Evolutionary conservation across 2,797 vertebrate genomes (phyloP).

Genomic region (Melanotaenia parkinsoni): DNA sequence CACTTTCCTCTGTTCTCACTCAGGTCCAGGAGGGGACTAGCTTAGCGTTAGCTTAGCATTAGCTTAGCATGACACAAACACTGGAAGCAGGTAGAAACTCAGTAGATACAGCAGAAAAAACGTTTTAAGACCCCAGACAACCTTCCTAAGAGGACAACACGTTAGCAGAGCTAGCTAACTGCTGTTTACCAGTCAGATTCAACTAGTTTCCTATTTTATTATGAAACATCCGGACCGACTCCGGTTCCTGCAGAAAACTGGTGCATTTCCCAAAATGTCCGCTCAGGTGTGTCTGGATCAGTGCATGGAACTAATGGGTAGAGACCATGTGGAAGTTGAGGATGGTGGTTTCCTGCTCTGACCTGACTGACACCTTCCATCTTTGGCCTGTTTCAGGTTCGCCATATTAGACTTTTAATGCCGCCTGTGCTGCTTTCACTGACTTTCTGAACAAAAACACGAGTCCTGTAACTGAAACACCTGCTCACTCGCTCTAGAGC

Average conservation of each 20-base stretch:
- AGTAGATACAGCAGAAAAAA: not conserved
- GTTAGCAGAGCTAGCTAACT: too few relatives aligned
- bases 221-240: too few relatives aligned
- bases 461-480: constrained; percentile 94
- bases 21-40: too few relatives aligned
- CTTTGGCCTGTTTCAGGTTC: constrained; percentile 98
- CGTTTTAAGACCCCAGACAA: not conserved
- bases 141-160: constrained; percentile 1
- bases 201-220: too few relatives aligned
- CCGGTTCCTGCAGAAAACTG: not conserved
- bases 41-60: too few relatives aligned
- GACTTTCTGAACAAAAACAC: constrained; percentile 86
- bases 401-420: constrained; percentile 93
- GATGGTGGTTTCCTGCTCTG: constrained; percentile 24
- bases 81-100: too few relatives aligned
- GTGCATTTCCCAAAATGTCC: constrained; percentile 10
- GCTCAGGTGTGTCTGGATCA: not conserved
- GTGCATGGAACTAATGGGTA: constrained; percentile 46
- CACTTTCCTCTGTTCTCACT: too few relatives aligned
- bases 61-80: too few relatives aligned
- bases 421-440: constrained; percentile 96
- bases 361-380: constrained; percentile 85
- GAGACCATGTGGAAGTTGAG: not conserved
- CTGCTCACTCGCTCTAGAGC: constrained; percentile 91
- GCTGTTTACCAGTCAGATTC: too few relatives aligned